Evolutionary conservation across 2,888 invertebrate species (phyloP), one percentile per base, ranked within the genome.

Genomic region (Drosophila anomalipes): DNA sequence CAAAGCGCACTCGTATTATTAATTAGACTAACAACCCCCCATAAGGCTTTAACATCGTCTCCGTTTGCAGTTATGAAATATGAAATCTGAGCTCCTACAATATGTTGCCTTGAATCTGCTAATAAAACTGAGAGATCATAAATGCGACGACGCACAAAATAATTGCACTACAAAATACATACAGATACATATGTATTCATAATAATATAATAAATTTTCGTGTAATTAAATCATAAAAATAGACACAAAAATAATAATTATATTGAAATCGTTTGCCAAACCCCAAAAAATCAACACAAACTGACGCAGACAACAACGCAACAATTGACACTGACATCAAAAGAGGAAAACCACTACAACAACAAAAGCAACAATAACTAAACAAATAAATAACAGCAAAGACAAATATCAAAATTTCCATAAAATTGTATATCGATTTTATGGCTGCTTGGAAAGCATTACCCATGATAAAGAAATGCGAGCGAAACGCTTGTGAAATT

Each of bases 141-240:
- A 89, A 86, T 71, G 73, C 74, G 79, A 80, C 86, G 60, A 74
- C 73, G 70, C 79, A 78, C 61, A 71, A 70, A 80, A 79, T 69
- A 81, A 89, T 84, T 86, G 89, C 89, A 90, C 84, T 77, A 56
- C 70, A 61, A 84, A 67, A 70, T 53, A 65, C 58, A 53, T 16
- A n/a, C 52, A 33, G 41, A 22, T 65, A 44, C 47, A 53, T 49
- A 60, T 60, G 44, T 53, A 47, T 60, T 49, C 56, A 54, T 63
- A 72, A 83, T 77, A 74, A 71, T 78, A 72, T 74, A 80, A 73
- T 86, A 57, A 71, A 75, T 74, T 80, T 83, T 74, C 74, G 77
- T 83, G 67, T 76, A 91, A 86, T 90, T 81, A 91, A 86, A 86
- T 91, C 91, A 65, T 86, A 89, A 91, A 90, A 64, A 62, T 44